Percentiles rank a stretch among this genome's conserved stretches.
phyloP scores from a whole-genome alignment of 2,797 vertebrate genomes.

The Ateles fusciceps region DNA sequence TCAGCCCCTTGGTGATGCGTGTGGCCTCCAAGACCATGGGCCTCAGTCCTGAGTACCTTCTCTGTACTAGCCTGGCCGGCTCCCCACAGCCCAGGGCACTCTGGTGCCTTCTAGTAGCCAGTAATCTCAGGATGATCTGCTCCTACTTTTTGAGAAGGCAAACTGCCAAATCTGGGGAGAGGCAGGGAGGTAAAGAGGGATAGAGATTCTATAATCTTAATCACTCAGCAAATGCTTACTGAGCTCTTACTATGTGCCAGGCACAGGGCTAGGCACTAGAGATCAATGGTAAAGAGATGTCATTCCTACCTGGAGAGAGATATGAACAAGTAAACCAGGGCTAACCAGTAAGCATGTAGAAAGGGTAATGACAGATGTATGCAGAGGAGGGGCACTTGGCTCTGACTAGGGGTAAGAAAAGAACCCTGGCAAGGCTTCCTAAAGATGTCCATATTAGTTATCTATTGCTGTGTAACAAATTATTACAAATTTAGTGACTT shows the following conservation, averaged over 20 bases:
- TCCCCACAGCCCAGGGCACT: not conserved
- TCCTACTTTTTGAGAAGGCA: not conserved
- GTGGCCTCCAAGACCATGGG: not conserved
- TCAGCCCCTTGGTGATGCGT: not conserved
- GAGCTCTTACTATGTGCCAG: not conserved
- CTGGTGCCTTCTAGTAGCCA: not conserved
- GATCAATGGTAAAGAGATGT: not conserved
- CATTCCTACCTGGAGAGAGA: not conserved
- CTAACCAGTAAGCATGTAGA: accelerated
- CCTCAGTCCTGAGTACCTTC: not conserved
- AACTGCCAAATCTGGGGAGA: not conserved
- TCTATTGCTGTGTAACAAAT: not conserved
- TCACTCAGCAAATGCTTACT: not conserved
- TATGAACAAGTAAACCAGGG: not conserved
- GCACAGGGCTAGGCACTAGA: not conserved
- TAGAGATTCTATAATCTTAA: not conserved
- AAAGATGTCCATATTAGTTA: not conserved
- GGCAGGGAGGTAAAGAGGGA: not conserved
- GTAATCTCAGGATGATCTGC: not conserved
- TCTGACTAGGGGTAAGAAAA: not conserved
- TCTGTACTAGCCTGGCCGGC: not conserved
- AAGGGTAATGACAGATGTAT: too few relatives aligned
- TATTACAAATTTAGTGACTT: not conserved
- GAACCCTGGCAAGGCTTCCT: not conserved
- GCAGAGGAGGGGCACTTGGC: not conserved